Evolutionary conservation across 2,113 vertebrate genomes (phyloP).

Genomic region (Anhinga rufa): DNA sequence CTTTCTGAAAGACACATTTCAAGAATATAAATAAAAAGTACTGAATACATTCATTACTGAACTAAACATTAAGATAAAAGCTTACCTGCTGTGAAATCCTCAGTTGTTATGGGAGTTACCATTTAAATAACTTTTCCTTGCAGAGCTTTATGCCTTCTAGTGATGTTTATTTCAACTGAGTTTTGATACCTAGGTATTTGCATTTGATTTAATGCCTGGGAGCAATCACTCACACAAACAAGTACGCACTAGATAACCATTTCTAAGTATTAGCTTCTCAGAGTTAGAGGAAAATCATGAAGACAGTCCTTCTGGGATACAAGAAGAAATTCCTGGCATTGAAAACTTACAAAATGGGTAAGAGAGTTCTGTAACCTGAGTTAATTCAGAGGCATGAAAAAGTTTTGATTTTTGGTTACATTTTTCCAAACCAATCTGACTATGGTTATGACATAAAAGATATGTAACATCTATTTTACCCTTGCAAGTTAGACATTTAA

Average conservation of each 20-base stretch:
- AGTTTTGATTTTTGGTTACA: background rate
- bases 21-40: constrained; percentile 48
- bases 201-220: background rate
- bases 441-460: background rate
- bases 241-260: background rate
- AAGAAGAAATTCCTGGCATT: background rate
- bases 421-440: background rate
- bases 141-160: constrained; percentile 16
- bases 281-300: background rate
- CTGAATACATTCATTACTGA: background rate
- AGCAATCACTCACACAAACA: background rate
- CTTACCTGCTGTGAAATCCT: constrained; percentile 56
- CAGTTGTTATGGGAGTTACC: background rate
- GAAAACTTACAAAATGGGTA: background rate
- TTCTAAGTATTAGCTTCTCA: background rate
- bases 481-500: background rate
- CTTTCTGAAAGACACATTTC: constrained; percentile 60
- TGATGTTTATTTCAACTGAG: background rate
- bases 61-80: constrained; percentile 41
- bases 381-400: background rate
- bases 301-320: background rate
- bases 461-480: background rate
- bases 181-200: background rate
- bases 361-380: background rate
- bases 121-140: constrained; percentile 4